Evolutionary conservation across 2,888 invertebrate species (phyloP).

Genomic region (Zaprionus obscuricornis): DNA sequence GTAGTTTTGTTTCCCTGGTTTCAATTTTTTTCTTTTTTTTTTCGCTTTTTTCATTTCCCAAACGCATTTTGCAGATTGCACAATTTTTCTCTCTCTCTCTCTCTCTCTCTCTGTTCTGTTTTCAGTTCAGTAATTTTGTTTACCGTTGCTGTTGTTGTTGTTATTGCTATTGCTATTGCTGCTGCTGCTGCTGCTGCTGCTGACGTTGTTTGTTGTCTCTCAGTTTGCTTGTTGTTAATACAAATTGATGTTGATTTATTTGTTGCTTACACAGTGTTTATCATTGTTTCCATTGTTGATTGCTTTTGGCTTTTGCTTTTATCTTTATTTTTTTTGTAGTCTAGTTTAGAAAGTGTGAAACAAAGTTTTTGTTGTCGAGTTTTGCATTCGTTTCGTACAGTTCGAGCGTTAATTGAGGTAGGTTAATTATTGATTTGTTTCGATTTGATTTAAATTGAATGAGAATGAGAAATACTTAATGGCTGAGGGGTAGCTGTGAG

Average conservation of each 20-base stretch:
- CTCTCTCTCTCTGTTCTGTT: slow-evolving; percentile 35
- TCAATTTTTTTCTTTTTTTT: slow-evolving; percentile 19
- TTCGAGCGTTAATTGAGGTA: slow-evolving; percentile 57
- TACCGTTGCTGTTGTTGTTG: slow-evolving; percentile 32
- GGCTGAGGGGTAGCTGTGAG: neutral
- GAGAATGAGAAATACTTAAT: no score
- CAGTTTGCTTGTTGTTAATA: slow-evolving; percentile 51
- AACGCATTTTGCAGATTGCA: slow-evolving; percentile 69
- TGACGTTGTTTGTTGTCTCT: slow-evolving; percentile 29
- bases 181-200: slow-evolving; percentile 14
- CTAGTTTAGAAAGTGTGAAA: no score
- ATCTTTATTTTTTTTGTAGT: no score
- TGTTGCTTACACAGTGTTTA: slow-evolving; percentile 38
- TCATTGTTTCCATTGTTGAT: slow-evolving; percentile 46
- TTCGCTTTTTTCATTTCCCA: slow-evolving; percentile 31
- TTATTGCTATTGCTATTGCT: slow-evolving; percentile 16
- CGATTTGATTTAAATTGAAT: slow-evolving; percentile 10
- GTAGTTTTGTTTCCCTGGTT: slow-evolving; percentile 23
- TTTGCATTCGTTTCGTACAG: slow-evolving; percentile 15
- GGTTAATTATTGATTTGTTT: slow-evolving; percentile 65
- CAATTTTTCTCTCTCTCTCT: no score
- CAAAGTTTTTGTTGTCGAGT: no score
- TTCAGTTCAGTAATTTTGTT: slow-evolving; percentile 41
- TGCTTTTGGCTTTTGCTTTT: slow-evolving; percentile 65
- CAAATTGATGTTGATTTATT: slow-evolving; percentile 75